Evolutionary conservation across 1,140 invertebrate species (phyloP).

Genomic region (Zaprionus lachaisei): DNA sequence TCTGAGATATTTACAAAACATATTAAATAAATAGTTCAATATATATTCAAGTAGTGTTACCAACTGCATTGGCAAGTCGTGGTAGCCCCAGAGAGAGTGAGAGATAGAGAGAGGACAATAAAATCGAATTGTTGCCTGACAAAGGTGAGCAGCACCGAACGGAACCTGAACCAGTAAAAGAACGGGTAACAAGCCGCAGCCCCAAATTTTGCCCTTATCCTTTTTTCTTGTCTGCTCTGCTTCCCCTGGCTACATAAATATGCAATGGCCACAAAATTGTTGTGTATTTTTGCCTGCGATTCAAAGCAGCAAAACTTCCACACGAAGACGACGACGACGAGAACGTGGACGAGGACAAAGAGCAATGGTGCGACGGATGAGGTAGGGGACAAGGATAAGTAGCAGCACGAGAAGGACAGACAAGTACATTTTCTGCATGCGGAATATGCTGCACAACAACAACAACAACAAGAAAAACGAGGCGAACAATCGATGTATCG

Average conservation of each 20-base stretch:
- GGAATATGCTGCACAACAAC: conserved; percentile 13
- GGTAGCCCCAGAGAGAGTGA: conserved; percentile 6
- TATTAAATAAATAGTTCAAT: too few species aligned
- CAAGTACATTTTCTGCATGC: conserved; percentile 33
- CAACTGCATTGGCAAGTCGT: conserved; percentile 5
- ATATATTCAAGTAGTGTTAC: background rate
- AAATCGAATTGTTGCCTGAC: conserved; percentile 32
- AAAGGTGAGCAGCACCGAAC: conserved; percentile 30
- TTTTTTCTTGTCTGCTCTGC: background rate
- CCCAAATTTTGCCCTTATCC: conserved; percentile 1
- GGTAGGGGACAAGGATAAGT: background rate
- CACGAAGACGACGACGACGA: background rate
- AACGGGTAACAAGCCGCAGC: conserved; percentile 7
- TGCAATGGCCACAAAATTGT: conserved; percentile 52
- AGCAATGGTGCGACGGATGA: background rate
- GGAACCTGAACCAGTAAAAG: conserved; percentile 1
- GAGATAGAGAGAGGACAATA: conserved; percentile 22
- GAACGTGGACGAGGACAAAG: background rate
- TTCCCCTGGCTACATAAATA: conserved; percentile 29
- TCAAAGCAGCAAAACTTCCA: conserved; percentile 10
- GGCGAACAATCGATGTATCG: conserved; percentile 60
- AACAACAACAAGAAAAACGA: background rate
- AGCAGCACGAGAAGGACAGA: background rate
- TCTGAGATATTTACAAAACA: too few species aligned
- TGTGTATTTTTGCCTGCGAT: conserved; percentile 36